Evolutionary conservation across 2,888 invertebrate genomes (phyloP), one percentile per base, ranked within the genome.

Genomic region (Clanis bilineata): DNA sequence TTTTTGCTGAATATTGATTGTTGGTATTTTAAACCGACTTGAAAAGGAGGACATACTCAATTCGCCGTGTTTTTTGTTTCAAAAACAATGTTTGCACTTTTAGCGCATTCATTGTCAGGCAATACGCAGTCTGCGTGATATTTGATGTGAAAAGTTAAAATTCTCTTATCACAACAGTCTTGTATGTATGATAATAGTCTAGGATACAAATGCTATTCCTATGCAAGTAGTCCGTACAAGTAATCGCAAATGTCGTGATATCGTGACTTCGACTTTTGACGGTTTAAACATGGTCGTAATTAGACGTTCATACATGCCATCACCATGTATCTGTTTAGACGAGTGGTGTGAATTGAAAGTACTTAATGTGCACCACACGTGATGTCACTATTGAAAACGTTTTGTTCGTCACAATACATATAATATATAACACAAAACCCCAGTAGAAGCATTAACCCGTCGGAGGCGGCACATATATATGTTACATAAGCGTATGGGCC

Each of bases 181-280:
- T 32, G 9, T 12, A 41, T 18, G 18, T 41, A 2, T 41, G 18
- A 18, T 41, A 41, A 9, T 2, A 41, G 41, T 41, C 18, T 41
- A 41, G 15, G 18, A 36, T 12, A 36, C 9, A 36, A 10, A 36
- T 10, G 3, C 9, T 1, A 10, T 10, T 12, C 12, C 3, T 41
- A 15, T 10, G 3, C 9, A 7, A 36, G 7, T 10, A 22, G 23
- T 12, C 10, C 15, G 5, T 12, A 7, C 38, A 12, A 56, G 7
- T 38, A 21, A 55, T 25, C 15, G 3, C 9, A 9, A 22, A 25
- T 6, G 4, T 43, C 43, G 43, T 57, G 56, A 21, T 43, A 18
- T 41, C 56, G 56, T 57, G 56, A 57, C 43, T 57, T 43, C 28
- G 15, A 28, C 28, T 41, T 57, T 57, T 28, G 28, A 41, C 25